A percentile compares a stretch with the other conserved stretches of the same genome.
These are phyloP conservation scores for Chitala chitala DNA, from an alignment of 2,113 vertebrate species.

Conservation along the genomic window DNA sequence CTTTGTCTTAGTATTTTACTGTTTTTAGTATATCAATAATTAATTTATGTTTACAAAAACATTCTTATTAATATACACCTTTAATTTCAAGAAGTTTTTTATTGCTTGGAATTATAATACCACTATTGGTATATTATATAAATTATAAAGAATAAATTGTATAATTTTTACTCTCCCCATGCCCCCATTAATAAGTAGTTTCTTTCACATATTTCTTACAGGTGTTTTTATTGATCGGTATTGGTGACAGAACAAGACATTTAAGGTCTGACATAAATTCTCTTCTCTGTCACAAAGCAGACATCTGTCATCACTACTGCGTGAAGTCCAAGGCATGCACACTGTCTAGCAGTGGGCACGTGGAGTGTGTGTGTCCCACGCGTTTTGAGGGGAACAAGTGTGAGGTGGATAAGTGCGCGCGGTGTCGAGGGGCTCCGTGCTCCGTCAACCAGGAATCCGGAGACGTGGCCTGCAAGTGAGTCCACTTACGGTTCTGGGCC, in stretches of 20 bases:
- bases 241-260: background rate
- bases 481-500: background rate
- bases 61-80: background rate
- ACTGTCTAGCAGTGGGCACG: constrained; percentile 61
- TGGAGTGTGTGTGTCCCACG: constrained; percentile 71
- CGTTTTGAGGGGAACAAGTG: constrained; percentile 74
- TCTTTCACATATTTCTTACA: too few species aligned
- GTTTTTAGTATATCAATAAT: too few species aligned
- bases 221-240: too few species aligned
- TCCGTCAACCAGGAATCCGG: constrained; percentile 60
- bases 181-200: too few species aligned
- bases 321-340: constrained; percentile 75
- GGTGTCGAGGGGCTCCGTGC: constrained; percentile 73
- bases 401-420: constrained; percentile 71
- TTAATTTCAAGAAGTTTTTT: too few species aligned
- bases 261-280: background rate
- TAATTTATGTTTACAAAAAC: background rate
- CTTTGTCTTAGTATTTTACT: too few species aligned
- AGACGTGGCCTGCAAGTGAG: constrained; percentile 80
- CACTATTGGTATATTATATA: too few species aligned
- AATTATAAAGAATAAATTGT: too few species aligned
- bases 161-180: too few species aligned
- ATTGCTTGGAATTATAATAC: background rate
- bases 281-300: constrained; percentile 40
- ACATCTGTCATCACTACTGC: constrained; percentile 78